Conservation (phyloP, 2,113 vertebrate species). For the Protobothrops mucrosquamatus region DNA sequence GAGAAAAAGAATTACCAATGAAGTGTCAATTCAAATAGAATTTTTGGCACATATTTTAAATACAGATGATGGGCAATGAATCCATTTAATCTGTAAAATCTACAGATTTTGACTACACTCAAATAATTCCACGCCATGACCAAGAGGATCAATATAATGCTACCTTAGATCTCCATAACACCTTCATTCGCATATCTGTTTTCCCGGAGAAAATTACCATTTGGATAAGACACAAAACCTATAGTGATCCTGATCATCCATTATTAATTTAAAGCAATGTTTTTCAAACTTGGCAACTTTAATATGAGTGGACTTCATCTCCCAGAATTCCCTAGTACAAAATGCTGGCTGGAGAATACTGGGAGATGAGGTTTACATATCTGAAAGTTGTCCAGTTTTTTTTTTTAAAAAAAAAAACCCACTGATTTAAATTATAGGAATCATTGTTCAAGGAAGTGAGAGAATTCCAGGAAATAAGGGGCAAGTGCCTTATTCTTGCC, state of each 20-base stretch:
- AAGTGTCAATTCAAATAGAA: not conserved
- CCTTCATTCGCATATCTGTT: not conserved
- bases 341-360: not conserved
- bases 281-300: not conserved
- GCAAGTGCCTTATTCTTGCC: not conserved
- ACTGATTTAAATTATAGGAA: not conserved
- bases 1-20: not conserved
- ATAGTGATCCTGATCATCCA: not conserved
- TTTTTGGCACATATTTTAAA: not conserved
- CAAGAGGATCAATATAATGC: not conserved
- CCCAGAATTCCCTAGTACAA: not conserved
- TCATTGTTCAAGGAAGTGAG: not conserved
- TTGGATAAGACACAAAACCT: not conserved
- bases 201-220: not conserved
- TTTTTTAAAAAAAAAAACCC: not conserved
- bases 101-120: not conserved
- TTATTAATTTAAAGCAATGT: not conserved
- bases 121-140: not conserved
- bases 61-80: not conserved
- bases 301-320: not conserved
- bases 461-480: not conserved
- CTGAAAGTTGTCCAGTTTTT: not conserved
- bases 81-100: not conserved
- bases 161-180: not conserved
- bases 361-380: not conserved